Evolutionary conservation across 1,140 invertebrate species (phyloP).

Genomic region (Macrosteles quadrilineatus): DNA sequence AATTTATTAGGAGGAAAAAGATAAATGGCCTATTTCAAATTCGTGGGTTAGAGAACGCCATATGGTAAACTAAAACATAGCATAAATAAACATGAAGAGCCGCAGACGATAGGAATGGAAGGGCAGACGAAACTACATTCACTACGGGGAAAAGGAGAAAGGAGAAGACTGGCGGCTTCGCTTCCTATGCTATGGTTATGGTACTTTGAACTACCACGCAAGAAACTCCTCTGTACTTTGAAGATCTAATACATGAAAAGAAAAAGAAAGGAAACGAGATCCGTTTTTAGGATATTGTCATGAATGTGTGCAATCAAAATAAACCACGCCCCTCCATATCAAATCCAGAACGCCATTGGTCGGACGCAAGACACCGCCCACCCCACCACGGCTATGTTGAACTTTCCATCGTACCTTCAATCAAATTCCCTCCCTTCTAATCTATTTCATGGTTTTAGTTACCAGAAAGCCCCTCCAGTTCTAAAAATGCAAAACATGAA

Average conservation of each 20-base stretch:
- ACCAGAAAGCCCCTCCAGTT: neutral
- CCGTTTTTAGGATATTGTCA: constrained; percentile 48
- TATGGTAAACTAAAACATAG: no score
- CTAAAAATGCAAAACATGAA: neutral
- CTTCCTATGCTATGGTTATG: no score
- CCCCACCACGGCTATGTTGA: constrained; percentile 25
- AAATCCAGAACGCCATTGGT: constrained; percentile 26
- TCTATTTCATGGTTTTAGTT: constrained; percentile 12
- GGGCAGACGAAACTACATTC: no score
- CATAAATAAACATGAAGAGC: no score
- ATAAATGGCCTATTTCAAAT: no score
- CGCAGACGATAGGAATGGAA: no score
- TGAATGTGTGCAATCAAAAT: constrained; percentile 46
- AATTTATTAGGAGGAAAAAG: no score
- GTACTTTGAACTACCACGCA: neutral
- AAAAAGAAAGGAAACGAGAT: constrained; percentile 40
- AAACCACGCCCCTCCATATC: constrained; percentile 29
- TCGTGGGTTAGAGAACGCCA: no score
- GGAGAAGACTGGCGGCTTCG: no score
- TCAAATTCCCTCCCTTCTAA: constrained; percentile 32
- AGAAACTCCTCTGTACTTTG: constrained; percentile 10
- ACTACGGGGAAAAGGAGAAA: no score
- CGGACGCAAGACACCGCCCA: constrained; percentile 6
- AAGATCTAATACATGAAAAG: constrained; percentile 16
- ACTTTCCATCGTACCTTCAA: constrained; percentile 22